Evolutionary conservation across 2,113 vertebrate genomes (phyloP).

Genomic region (Myodes glareolus): DNA sequence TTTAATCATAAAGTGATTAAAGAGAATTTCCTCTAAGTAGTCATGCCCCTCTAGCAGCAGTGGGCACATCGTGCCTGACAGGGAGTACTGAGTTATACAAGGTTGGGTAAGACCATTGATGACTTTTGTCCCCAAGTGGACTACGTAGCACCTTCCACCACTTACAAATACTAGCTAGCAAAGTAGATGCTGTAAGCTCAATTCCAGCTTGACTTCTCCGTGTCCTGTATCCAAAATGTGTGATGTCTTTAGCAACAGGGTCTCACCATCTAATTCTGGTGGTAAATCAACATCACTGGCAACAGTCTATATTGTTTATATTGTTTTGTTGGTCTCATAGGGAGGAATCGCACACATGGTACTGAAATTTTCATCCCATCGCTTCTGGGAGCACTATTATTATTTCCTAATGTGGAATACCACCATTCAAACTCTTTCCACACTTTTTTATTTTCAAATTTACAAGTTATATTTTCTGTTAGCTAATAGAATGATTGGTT

Average conservation of each 20-base stretch:
- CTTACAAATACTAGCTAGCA: neutral
- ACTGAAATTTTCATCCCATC: neutral
- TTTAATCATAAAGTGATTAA: neutral
- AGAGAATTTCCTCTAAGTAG: neutral
- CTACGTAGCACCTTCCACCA: neutral
- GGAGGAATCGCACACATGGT: neutral
- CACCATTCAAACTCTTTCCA: neutral
- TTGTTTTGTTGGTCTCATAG: neutral
- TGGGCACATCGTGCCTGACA: neutral
- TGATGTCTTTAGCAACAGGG: neutral
- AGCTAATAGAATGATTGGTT: neutral
- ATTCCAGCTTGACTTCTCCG: neutral
- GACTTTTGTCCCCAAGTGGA: neutral
- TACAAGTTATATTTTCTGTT: neutral
- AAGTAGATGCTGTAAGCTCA: neutral
- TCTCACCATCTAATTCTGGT: neutral
- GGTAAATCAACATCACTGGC: neutral
- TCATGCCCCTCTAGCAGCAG: neutral
- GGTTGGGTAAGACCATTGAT: neutral
- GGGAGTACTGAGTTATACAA: neutral
- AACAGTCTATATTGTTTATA: neutral
- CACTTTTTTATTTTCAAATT: neutral
- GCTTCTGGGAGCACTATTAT: neutral
- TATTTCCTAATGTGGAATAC: neutral
- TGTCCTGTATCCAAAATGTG: neutral